phyloP scores from a whole-genome alignment of 2,888 invertebrate genomes.

The Acanthosepion lycidas region DNA sequence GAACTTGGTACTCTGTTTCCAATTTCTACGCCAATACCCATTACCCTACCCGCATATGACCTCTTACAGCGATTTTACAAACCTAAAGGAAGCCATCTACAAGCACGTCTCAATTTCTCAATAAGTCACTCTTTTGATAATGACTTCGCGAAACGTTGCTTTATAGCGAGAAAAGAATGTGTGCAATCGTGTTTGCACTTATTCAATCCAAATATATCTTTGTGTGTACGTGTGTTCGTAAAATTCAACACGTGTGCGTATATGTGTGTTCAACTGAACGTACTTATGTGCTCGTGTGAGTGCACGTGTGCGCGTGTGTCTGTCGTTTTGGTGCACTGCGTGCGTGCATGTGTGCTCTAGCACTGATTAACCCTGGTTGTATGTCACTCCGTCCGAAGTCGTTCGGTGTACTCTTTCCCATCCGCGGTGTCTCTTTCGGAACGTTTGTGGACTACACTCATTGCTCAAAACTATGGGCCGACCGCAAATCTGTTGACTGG shows the following conservation, averaged over 20 bases:
- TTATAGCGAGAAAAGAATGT: not conserved
- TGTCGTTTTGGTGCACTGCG: not conserved
- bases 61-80: not conserved
- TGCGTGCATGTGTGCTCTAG: not conserved
- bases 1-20: too few species aligned
- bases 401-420: not conserved
- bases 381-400: conserved; percentile 33
- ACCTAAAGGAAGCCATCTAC: not conserved
- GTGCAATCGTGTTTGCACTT: not conserved
- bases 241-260: not conserved
- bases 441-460: not conserved
- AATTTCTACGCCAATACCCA: too few species aligned
- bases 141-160: not conserved
- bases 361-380: not conserved
- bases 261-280: not conserved
- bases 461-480: not conserved
- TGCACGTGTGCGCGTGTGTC: not conserved
- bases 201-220: not conserved
- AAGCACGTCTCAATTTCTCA: not conserved
- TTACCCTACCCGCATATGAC: too few species aligned
- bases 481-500: too few species aligned
- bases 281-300: not conserved
- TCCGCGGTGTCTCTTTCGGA: not conserved
- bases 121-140: not conserved
- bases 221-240: not conserved